These are phyloP conservation scores for Setipinna tenuifilis DNA, from an alignment of 2,797 vertebrate species.

Conservation along the genomic window DNA sequence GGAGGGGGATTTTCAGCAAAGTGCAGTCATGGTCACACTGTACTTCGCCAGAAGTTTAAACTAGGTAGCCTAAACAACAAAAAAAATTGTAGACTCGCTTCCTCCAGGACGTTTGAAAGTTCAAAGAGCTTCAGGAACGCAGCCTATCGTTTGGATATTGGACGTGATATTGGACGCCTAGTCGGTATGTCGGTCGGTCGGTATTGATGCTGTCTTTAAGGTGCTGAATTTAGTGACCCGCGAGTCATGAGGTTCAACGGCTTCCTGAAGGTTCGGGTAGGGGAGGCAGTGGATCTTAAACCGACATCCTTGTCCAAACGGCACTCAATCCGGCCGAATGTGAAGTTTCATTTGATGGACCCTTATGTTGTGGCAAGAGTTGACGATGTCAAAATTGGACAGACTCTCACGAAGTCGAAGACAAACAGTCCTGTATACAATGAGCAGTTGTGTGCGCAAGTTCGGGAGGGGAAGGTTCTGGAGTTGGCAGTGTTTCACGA, in stretches of 20 bases:
- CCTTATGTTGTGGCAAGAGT: slow-evolving; percentile 95
- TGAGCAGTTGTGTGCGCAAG: slow-evolving; percentile 88
- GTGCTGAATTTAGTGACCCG: not conserved
- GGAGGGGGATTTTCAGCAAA: not conserved
- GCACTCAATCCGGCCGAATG: slow-evolving; percentile 87
- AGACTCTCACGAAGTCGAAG: slow-evolving; percentile 90
- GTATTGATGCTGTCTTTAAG: not conserved
- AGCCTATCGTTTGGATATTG: not conserved
- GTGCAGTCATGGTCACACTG: not conserved
- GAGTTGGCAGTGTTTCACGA: slow-evolving; percentile 94
- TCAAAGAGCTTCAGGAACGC: not conserved
- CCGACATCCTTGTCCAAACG: slow-evolving; percentile 91
- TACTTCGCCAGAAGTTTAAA: not conserved
- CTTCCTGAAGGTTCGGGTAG: slow-evolving; percentile 87
- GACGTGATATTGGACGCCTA: not conserved
- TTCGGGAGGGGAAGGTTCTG: slow-evolving; percentile 82
- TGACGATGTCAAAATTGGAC: slow-evolving; percentile 90
- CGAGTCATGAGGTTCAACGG: slow-evolving; percentile 91
- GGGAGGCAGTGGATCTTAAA: slow-evolving; percentile 90
- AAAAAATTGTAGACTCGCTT: not conserved
- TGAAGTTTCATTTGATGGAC: slow-evolving; percentile 82
- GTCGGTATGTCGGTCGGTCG: not conserved
- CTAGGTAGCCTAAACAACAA: not conserved
- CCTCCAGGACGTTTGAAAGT: not conserved
- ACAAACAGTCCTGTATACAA: slow-evolving; percentile 91